Percentiles rank a stretch among this genome's conserved stretches.
These are phyloP conservation scores for Caenorhabditis auriculariae DNA, from an alignment of 2,888 invertebrate genomes.

Conservation along the genomic window DNA sequence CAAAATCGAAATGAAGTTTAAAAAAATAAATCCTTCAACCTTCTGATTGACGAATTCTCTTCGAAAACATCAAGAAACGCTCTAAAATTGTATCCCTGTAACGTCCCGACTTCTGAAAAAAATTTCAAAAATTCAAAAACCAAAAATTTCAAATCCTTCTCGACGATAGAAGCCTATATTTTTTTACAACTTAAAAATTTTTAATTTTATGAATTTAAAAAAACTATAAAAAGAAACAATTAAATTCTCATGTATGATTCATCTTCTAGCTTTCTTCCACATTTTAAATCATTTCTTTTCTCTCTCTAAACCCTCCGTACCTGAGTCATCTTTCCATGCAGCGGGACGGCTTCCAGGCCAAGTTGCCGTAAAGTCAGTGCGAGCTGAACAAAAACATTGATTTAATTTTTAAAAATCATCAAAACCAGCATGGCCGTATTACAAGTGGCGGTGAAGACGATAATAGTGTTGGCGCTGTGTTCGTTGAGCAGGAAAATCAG, in stretches of 20 bases:
- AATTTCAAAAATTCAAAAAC: no score
- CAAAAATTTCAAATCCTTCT: no score
- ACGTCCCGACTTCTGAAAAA: no score
- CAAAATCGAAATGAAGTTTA: no score
- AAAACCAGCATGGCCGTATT: constrained; percentile 78
- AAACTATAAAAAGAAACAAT: constrained; percentile 1
- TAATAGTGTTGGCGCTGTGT: constrained; percentile 86
- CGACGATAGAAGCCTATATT: no score
- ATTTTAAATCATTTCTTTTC: background rate
- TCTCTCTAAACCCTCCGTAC: constrained; percentile 47
- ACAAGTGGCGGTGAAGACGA: constrained; percentile 95
- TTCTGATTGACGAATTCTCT: no score
- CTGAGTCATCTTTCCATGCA: constrained; percentile 99
- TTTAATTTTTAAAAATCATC: background rate
- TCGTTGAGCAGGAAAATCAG: constrained; percentile 92
- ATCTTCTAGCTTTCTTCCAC: background rate
- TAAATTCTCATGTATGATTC: background rate
- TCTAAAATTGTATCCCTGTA: no score
- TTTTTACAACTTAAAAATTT: no score
- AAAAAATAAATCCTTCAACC: no score
- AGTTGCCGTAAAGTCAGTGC: constrained; percentile 85
- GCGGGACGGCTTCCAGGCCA: constrained; percentile 85
- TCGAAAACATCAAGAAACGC: no score
- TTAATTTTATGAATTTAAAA: background rate
- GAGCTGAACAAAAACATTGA: constrained; percentile 64